Percentiles rank a stretch among this genome's conserved stretches.
phyloP scores from a whole-genome alignment of 2,113 vertebrate species.

The Pavo muticus region DNA sequence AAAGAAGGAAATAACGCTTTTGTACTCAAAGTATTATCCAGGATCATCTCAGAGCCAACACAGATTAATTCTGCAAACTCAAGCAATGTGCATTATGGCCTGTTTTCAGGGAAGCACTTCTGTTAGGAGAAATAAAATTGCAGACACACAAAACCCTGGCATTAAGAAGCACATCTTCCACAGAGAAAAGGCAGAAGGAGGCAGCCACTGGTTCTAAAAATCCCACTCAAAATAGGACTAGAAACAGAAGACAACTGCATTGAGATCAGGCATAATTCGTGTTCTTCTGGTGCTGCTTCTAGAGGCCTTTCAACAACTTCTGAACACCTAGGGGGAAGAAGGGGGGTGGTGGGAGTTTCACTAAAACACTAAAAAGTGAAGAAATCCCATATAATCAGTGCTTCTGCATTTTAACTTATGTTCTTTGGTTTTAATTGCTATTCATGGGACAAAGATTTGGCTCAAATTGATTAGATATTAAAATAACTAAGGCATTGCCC shows the following conservation, averaged over 20 bases:
- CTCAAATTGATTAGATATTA: neutral
- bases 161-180: neutral
- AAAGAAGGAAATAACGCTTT: neutral
- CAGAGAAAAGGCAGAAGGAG: neutral
- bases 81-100: neutral
- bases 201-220: neutral
- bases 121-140: neutral
- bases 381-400: neutral
- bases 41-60: neutral
- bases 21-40: neutral
- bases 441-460: neutral
- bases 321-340: neutral
- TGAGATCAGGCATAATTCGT: neutral
- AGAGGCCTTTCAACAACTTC: neutral
- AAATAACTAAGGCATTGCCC: neutral
- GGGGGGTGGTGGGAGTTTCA: neutral
- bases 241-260: neutral
- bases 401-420: neutral
- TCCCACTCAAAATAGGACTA: neutral
- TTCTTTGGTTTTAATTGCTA: neutral
- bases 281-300: neutral
- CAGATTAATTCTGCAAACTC: neutral
- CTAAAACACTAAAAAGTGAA: neutral
- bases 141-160: neutral
- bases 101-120: neutral